Evolutionary conservation across 2,797 vertebrate species (phyloP).

Genomic region (Neoniphon sammara): DNA sequence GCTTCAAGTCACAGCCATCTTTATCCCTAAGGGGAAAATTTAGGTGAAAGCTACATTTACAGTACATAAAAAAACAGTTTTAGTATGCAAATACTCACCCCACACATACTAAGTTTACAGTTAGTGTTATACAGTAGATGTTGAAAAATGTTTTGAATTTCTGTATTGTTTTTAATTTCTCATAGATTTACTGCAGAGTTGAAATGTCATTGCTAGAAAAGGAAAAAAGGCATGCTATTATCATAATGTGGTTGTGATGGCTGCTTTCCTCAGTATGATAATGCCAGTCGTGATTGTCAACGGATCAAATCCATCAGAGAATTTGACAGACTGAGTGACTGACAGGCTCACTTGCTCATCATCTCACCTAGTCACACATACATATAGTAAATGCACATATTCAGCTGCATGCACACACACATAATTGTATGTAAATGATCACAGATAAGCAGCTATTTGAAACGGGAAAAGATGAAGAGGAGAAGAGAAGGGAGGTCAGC

Average conservation of each 20-base stretch:
- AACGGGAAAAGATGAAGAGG: neutral
- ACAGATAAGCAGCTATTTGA: conserved; percentile 34
- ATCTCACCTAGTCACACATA: neutral
- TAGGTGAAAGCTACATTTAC: neutral
- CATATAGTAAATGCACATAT: neutral
- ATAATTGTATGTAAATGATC: conserved; percentile 2
- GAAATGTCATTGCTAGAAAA: neutral
- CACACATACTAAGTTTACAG: no score
- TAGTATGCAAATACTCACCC: no score
- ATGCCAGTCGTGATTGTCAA: neutral
- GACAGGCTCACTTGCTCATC: neutral
- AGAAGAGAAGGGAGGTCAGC: conserved; percentile 61
- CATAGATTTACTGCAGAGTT: neutral
- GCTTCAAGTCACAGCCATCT: neutral
- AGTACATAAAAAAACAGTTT: no score
- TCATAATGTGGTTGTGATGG: neutral
- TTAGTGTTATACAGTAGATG: no score
- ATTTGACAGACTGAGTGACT: neutral
- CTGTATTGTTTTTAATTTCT: no score
- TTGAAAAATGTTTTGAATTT: no score
- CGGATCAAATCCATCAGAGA: neutral
- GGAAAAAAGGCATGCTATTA: neutral
- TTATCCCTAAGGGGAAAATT: neutral
- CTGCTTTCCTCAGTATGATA: neutral
- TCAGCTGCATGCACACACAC: neutral